Evolutionary conservation across 2,113 vertebrate genomes (phyloP), one percentile per base, ranked within the genome.

Genomic region (Oncorhynchus masou): DNA sequence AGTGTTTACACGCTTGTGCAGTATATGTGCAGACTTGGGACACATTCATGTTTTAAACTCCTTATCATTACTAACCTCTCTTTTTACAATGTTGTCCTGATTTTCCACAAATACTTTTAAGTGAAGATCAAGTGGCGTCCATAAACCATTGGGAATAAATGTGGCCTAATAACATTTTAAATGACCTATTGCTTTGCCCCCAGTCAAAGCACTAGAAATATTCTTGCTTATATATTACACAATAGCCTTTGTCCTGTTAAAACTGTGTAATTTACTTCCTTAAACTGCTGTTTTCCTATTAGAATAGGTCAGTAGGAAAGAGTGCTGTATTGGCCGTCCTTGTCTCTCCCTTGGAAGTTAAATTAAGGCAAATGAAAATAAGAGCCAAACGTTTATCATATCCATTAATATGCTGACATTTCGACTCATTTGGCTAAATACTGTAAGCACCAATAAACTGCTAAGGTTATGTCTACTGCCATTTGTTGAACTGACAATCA

Each of bases 201-300:
- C 31, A 13, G 59, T 65, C 59, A 74, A 39, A 74, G 39, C 22
- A 65, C 60, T n/a, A 65, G 39, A 65, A 68, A 31, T 27, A 67
- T 67, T 67, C 27, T 67, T 67, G 15, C 25, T 15, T 8, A 39
- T 45, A 3, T 67, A 16, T 67, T 13, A 31, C 65, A 67, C 65
- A 67, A 27, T 16, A 15, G 27, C 70, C 24, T 20, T 57, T 67
- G 65, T 31, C 65, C 5, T 29, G 27, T 67, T 31, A 5, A 31
- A 31, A 29, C 65, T 16, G 27, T 16, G 27, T 31, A 31, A 67
- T 25, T 67, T 24, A 67, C 65, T 67, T 64, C 12, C 62, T 77
- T 34, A 4, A 51, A 70, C 45, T 68, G 9, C 19, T 66, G 69
- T 66, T 27, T 66, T 66, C 34, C 75, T 45, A 15, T 5, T 48